phyloP scores from a whole-genome alignment of 2,888 invertebrate species.

The Pyrochroa serraticornis region DNA sequence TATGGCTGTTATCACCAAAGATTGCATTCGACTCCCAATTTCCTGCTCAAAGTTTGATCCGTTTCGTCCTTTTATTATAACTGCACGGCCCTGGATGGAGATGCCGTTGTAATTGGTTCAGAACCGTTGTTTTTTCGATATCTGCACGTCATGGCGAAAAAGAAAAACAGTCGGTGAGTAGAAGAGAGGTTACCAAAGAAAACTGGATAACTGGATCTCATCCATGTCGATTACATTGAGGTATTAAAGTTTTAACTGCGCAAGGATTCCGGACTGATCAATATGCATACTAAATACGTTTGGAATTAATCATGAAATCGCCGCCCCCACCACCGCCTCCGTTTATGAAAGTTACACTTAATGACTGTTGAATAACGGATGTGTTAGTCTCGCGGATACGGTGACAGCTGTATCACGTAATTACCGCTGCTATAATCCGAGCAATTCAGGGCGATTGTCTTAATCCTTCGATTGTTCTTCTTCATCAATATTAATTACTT shows the following conservation, averaged over 20 bases:
- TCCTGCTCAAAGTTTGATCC: conserved; percentile 8
- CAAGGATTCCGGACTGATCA: too few species aligned
- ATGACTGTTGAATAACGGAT: conserved; percentile 10
- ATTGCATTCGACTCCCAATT: conserved; percentile 23
- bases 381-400: not conserved
- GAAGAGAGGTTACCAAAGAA: too few species aligned
- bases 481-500: not conserved
- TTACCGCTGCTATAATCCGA: too few species aligned
- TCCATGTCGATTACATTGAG: too few species aligned
- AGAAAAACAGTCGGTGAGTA: too few species aligned
- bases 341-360: conserved; percentile 4
- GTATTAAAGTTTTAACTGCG: too few species aligned
- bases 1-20: conserved; percentile 17
- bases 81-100: not conserved
- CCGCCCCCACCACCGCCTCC: not conserved
- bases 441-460: too few species aligned
- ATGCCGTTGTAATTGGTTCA: conserved; percentile 8
- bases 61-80: not conserved
- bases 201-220: too few species aligned
- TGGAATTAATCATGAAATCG: conserved; percentile 15
- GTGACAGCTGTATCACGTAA: too few species aligned
- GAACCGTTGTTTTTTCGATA: too few species aligned
- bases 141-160: too few species aligned
- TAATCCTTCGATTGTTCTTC: too few species aligned
- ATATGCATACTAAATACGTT: not conserved